Base-by-base conservation (phyloP, 2,113 vertebrate genomes). In the Trinectes maculatus region DNA sequence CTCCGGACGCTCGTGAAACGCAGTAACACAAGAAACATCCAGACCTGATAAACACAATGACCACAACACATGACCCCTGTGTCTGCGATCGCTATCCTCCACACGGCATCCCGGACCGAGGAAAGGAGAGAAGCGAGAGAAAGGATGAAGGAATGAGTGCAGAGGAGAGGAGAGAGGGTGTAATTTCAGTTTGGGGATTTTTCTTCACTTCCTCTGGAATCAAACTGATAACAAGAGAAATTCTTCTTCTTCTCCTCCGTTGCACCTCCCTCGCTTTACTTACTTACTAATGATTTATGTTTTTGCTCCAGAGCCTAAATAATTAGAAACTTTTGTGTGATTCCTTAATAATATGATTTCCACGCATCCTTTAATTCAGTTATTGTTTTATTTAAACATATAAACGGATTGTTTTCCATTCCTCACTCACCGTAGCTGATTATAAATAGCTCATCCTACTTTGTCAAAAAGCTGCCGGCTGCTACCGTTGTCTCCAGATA, bases 1-100 rank as follows among this genome's bases (percentile, higher is more conserved):
- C 74, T 63, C 74, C 40, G 16, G 71, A 16, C 43, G 6, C 49
- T 61, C 51, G n/a, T 37, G 51, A 71, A 62, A 64, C 60, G 24
- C 57, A 46, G 65, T 62, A 81, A 81, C 55, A 77, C 59, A 61
- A 59, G 80, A 71, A 77, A 88, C 79, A 86, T 77, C 79, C 81
- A 43, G 70, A 54, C 60, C 39, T 1, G 68, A 83, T 71, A 71
- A 83, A 78, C 44, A 68, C 60, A 67, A 56, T 13, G 28, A 75
- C 78, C 78, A 55, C 74, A 84, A 60, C 69, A 59, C 80, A 48
- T 28, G 62, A 69, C 39, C 75, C 65, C 37, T 8, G 24, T 33
- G 62, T 62, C 65, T 71, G 13, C n/a, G 84, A 84, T 79, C 47
- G 16, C 70, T 74, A 74, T 83, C 69, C 76, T 75, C 51, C 58